Percentiles rank a stretch among this genome's conserved stretches.
phyloP scores from a whole-genome alignment of 1,140 invertebrate species.

The Aricia agestis region DNA sequence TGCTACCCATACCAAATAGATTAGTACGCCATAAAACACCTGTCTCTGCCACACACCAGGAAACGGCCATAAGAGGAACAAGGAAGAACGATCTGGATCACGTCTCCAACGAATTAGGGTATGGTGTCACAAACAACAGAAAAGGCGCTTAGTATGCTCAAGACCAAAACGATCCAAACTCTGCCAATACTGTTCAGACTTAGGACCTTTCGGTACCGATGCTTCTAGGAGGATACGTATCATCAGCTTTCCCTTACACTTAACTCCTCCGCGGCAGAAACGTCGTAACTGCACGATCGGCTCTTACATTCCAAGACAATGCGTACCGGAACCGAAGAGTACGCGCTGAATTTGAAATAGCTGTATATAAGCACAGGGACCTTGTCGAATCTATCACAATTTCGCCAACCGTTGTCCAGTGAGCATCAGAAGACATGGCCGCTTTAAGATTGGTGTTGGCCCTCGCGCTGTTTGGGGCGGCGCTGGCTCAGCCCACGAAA shows the following conservation, averaged over 20 bases:
- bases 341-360: conserved; percentile 75
- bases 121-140: conserved; percentile 74
- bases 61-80: conserved; percentile 28
- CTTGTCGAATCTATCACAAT: conserved; percentile 72
- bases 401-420: conserved; percentile 60
- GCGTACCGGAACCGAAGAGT: conserved; percentile 63
- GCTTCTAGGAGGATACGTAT: conserved; percentile 59
- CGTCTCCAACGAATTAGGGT: conserved; percentile 55
- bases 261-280: conserved; percentile 45
- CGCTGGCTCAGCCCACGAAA: conserved; percentile 79
- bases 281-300: conserved; percentile 48
- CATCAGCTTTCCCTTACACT: conserved; percentile 75
- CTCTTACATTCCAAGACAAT: conserved; percentile 60
- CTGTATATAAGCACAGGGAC: conserved; percentile 73
- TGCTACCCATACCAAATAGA: conserved; percentile 61
- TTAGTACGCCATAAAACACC: conserved; percentile 30
- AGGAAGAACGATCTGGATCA: conserved; percentile 54
- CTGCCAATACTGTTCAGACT: conserved; percentile 36
- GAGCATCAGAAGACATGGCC: conserved; percentile 68
- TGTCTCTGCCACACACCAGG: conserved; percentile 39
- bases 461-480: conserved; percentile 72
- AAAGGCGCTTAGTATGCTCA: conserved; percentile 48
- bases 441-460: conserved; percentile 70
- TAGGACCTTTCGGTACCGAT: conserved; percentile 47
- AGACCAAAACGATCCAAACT: conserved; percentile 47